phyloP scores from a whole-genome alignment of 2,888 invertebrate species.

The Erebia aethiops region DNA sequence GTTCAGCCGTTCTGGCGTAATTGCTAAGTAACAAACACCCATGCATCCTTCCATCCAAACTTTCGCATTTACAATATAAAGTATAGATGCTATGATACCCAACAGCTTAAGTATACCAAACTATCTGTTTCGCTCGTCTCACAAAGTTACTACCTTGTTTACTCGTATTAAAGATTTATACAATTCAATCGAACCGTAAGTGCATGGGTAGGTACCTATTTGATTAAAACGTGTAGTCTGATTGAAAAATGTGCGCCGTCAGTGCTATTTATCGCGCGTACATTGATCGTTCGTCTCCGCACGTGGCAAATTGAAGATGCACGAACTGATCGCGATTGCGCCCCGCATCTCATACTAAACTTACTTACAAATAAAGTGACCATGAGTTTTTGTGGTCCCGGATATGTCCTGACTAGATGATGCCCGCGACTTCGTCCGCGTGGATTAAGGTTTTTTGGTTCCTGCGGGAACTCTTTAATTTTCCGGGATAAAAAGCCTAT shows the following conservation, averaged over 20 bases:
- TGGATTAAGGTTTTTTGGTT: too few species aligned
- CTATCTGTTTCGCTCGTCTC: not conserved
- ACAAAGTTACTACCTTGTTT: not conserved
- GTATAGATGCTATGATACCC: too few species aligned
- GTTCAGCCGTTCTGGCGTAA: too few species aligned
- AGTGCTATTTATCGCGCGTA: conserved; percentile 51
- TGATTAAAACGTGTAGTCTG: conserved; percentile 33
- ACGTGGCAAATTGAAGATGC: conserved; percentile 54
- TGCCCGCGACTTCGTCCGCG: too few species aligned
- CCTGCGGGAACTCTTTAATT: too few species aligned
- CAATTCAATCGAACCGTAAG: conserved; percentile 20
- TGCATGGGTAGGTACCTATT: conserved; percentile 7
- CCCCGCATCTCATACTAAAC: conserved; percentile 19
- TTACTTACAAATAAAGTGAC: conserved; percentile 19
- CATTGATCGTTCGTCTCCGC: conserved; percentile 54
- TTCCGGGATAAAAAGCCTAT: too few species aligned
- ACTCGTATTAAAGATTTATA: conserved; percentile 19
- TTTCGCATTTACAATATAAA: too few species aligned
- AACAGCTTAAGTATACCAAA: not conserved
- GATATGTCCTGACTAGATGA: conserved; percentile 9
- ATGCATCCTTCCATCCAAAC: too few species aligned
- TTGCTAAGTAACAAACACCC: too few species aligned
- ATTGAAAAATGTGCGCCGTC: conserved; percentile 38
- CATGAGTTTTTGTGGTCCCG: conserved; percentile 3
- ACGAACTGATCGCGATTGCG: conserved; percentile 37